phyloP scores from a whole-genome alignment of 2,113 vertebrate species.

The Scartelaos histophorus region DNA sequence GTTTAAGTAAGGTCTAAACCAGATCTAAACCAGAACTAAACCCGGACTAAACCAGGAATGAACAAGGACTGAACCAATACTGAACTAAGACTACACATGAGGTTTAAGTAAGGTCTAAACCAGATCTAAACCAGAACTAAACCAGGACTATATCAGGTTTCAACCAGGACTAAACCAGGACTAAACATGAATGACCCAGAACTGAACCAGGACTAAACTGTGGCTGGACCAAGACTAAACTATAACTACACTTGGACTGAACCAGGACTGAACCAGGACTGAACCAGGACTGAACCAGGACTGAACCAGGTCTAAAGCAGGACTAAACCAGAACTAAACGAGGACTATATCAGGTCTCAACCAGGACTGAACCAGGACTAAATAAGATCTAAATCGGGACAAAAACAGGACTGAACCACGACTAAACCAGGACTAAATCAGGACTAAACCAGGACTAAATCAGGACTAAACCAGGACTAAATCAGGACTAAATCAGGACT shows the following conservation, averaged over 20 bases:
- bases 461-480: not conserved
- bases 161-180: not conserved
- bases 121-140: not conserved
- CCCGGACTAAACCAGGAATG: not conserved
- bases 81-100: too few relatives aligned
- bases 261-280: not conserved
- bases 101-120: not conserved
- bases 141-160: not conserved
- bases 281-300: not conserved
- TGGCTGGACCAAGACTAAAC: not conserved
- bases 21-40: too few relatives aligned
- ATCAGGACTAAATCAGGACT: not conserved
- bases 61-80: not conserved
- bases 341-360: not conserved
- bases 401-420: not conserved
- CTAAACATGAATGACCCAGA: too few relatives aligned
- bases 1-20: too few relatives aligned
- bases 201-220: not conserved
- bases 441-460: too few relatives aligned
- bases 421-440: not conserved
- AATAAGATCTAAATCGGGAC: too few relatives aligned
- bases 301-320: not conserved
- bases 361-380: not conserved
- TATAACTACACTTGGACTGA: not conserved
- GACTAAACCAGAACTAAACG: not conserved